Evolutionary conservation across 2,113 vertebrate species (phyloP).

Genomic region (Cyanistes caeruleus): DNA sequence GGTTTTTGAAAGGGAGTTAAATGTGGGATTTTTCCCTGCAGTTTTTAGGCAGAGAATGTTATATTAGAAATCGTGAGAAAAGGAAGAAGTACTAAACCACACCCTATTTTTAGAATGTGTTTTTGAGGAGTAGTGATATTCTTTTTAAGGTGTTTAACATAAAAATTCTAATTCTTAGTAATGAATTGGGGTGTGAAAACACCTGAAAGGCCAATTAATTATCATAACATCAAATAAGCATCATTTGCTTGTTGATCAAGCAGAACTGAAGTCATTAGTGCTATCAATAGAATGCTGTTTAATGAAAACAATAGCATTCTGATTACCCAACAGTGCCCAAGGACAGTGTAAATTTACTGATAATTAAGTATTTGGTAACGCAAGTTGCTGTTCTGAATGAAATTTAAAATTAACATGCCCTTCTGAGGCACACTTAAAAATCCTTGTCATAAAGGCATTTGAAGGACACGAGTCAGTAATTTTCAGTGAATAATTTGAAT

Average conservation of each 20-base stretch:
- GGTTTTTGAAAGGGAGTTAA: background rate
- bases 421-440: conserved; percentile 3
- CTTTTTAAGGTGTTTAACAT: background rate
- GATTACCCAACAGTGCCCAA: conserved; percentile 41
- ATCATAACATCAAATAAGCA: conserved; percentile 35
- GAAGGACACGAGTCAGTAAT: background rate
- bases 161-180: background rate
- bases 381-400: background rate
- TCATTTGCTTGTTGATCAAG: conserved; percentile 59
- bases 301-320: conserved; percentile 42
- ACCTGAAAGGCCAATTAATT: conserved; percentile 56
- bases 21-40: rapidly evolving
- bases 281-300: conserved; percentile 53
- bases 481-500: background rate
- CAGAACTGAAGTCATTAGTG: conserved; percentile 51
- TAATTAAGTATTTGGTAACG: conserved; percentile 49
- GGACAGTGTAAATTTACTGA: conserved; percentile 41
- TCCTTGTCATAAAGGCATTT: background rate
- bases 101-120: background rate
- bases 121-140: background rate
- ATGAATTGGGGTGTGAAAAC: conserved; percentile 9
- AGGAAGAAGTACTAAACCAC: background rate
- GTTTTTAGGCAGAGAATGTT: background rate
- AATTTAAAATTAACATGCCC: background rate
- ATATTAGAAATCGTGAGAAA: background rate